These are phyloP conservation scores for Drosophila quinaria DNA, from an alignment of 2,888 invertebrate genomes.

Conservation along the genomic window DNA sequence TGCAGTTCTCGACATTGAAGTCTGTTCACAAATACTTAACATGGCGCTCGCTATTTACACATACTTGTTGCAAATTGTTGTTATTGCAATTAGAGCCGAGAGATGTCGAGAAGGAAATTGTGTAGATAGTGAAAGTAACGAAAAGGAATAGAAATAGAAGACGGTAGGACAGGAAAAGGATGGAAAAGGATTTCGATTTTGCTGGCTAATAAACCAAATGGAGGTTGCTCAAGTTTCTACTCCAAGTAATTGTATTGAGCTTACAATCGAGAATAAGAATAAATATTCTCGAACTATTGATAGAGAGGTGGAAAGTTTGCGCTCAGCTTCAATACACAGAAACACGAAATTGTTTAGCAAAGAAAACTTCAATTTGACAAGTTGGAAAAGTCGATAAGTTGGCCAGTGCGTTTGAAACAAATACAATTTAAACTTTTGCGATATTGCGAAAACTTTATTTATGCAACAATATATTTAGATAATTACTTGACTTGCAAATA, in stretches of 20 bases:
- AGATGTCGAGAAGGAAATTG: constrained; percentile 4
- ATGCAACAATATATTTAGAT: constrained; percentile 1
- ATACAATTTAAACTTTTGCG: constrained; percentile 29
- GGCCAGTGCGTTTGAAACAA: constrained; percentile 7
- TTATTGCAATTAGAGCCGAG: constrained; percentile 63
- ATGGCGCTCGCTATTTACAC: constrained; percentile 56
- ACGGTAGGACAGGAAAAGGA: not conserved
- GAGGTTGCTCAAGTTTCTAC: constrained; percentile 18
- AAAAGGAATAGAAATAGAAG: not conserved
- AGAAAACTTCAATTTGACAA: constrained; percentile 42
- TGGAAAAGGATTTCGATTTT: constrained; percentile 26
- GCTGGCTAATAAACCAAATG: constrained; percentile 48
- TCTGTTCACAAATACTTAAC: constrained; percentile 70
- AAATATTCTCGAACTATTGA: constrained; percentile 40
- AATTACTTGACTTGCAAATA: constrained; percentile 12
- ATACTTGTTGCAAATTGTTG: constrained; percentile 71
- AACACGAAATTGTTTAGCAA: not conserved
- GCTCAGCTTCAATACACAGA: not conserved
- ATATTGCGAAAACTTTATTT: not conserved
- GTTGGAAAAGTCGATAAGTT: constrained; percentile 36
- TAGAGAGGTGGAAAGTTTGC: constrained; percentile 35
- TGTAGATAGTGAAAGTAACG: not conserved
- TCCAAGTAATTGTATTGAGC: constrained; percentile 49
- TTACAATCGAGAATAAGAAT: constrained; percentile 49
- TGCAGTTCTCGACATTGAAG: constrained; percentile 56